These are phyloP conservation scores for Graphium colonna DNA, from an alignment of 2,888 invertebrate species.

Conservation along the genomic window DNA sequence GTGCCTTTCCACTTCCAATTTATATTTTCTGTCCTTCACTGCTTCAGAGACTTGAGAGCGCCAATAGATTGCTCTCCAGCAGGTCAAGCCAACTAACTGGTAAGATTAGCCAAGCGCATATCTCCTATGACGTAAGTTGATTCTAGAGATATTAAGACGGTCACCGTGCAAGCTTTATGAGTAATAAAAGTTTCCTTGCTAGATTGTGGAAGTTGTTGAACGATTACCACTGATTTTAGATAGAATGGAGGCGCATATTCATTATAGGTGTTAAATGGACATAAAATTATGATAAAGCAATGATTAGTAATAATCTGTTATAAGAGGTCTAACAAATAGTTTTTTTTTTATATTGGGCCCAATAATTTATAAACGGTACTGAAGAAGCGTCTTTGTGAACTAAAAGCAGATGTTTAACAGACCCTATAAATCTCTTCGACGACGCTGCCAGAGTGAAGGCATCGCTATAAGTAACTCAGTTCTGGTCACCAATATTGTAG, in stretches of 20 bases:
- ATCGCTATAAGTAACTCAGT: constrained; percentile 85
- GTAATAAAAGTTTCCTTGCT: constrained; percentile 82
- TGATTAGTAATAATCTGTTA: too few relatives aligned
- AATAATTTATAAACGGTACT: too few relatives aligned
- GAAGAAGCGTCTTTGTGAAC: constrained; percentile 85
- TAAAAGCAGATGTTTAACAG: constrained; percentile 82
- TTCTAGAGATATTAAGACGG: constrained; percentile 85
- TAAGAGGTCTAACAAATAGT: too few relatives aligned
- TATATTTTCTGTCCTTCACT: constrained; percentile 82
- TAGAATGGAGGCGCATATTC: too few relatives aligned
- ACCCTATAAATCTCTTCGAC: constrained; percentile 51
- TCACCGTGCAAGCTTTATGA: constrained; percentile 84
- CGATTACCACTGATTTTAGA: too few relatives aligned
- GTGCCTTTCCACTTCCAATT: constrained; percentile 85
- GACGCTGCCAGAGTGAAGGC: constrained; percentile 79
- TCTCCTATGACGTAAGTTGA: constrained; percentile 89
- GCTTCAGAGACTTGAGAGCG: constrained; percentile 82
- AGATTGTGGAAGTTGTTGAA: constrained; percentile 55
- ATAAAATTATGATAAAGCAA: too few relatives aligned
- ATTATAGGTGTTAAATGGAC: too few relatives aligned
- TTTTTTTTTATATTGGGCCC: constrained; percentile 84
- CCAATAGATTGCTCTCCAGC: constrained; percentile 85
- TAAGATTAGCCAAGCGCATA: constrained; percentile 88
- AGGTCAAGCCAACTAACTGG: constrained; percentile 86
- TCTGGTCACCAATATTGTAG: constrained; percentile 83